Evolutionary conservation across 37 sponge, comb jelly and placozoan genomes (phyloP).

Genomic region (Halisarca cf. caerulea): DNA sequence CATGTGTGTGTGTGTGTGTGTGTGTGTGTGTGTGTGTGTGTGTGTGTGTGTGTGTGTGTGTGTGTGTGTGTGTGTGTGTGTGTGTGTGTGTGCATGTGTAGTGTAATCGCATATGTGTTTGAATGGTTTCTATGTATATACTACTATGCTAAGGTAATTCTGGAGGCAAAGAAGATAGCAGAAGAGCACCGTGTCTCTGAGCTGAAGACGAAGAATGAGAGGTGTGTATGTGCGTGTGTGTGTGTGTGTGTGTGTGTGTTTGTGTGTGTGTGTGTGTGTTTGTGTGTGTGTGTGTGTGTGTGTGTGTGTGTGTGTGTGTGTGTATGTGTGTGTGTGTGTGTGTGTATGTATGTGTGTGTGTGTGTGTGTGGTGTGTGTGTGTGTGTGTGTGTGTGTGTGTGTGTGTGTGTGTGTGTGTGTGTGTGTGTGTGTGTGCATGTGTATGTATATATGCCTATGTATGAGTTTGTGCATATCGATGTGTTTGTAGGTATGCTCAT

Average conservation of each 20-base stretch:
- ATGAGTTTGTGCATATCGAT: not conserved
- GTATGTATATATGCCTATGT: not conserved
- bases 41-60: no score
- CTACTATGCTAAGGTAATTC: no score
- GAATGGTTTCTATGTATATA: no score
- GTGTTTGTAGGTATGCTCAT: not conserved
- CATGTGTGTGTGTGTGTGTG: no score
- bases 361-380: conserved; percentile 1
- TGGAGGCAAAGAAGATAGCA: no score
- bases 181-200: no score
- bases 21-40: no score
- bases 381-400: not conserved
- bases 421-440: not conserved
- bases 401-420: not conserved
- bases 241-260: no score
- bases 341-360: conserved; percentile 30
- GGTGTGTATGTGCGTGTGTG: no score
- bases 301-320: conserved; percentile 30
- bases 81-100: conserved; percentile 1
- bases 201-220: no score
- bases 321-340: conserved; percentile 21
- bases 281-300: conserved; percentile 25
- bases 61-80: conserved; percentile 22
- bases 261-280: not conserved
- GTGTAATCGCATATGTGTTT: no score